Conservation (phyloP, 2,797 vertebrate species). For the Silurus lanzhouensis region DNA sequence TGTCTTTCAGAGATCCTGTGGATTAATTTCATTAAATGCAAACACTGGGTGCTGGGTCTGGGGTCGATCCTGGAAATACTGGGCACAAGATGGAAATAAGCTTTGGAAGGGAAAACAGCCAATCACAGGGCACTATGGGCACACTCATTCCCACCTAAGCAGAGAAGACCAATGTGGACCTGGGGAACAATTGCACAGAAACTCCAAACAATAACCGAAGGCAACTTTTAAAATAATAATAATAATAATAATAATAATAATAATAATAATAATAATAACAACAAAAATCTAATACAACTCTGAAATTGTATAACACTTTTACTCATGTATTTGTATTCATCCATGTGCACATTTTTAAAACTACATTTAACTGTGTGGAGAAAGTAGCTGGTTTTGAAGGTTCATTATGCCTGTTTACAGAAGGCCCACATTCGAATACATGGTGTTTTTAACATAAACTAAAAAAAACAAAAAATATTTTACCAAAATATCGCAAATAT, state of each 20-base stretch:
- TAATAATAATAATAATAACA: neutral
- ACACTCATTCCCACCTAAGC: neutral
- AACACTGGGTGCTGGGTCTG: neutral
- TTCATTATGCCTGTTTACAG: neutral
- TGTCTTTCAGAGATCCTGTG: neutral
- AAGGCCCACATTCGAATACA: neutral
- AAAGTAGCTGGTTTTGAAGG: neutral
- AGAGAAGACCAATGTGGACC: neutral
- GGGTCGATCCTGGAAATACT: neutral
- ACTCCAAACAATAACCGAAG: neutral
- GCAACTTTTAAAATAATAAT: neutral
- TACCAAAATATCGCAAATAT: neutral
- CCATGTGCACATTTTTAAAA: neutral
- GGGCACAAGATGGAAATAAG: neutral
- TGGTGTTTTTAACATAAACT: constrained; percentile 5
- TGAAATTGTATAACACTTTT: neutral
- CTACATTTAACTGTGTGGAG: neutral
- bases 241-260: neutral
- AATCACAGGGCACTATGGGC: neutral
- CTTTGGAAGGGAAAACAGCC: neutral
- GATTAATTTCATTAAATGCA: neutral
- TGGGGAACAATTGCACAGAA: neutral
- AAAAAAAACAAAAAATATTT: neutral
- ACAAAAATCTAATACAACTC: neutral
- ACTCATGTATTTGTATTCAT: neutral